Evolutionary conservation across 37 sponge, comb jelly and placozoan species (phyloP).

Genomic region (Agelas oroides): DNA sequence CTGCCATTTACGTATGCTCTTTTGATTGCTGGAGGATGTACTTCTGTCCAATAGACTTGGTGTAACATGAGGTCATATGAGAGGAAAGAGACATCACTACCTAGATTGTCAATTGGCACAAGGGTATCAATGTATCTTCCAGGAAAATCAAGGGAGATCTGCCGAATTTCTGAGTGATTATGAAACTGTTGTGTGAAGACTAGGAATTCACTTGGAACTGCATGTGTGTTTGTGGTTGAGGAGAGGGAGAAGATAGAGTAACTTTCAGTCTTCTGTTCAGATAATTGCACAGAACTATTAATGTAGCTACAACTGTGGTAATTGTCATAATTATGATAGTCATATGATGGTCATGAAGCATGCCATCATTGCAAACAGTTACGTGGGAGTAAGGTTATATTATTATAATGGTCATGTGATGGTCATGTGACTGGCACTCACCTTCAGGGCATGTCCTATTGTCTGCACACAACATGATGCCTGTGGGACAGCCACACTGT

Average conservation of each 20-base stretch:
- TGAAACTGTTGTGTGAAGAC: neutral
- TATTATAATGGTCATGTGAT: too few species aligned
- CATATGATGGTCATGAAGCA: too few species aligned
- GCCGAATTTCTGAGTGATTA: neutral
- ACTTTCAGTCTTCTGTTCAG: too few species aligned
- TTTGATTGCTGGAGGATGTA: conserved; percentile 43
- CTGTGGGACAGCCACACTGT: conserved; percentile 56
- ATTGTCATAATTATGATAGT: too few species aligned
- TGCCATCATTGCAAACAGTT: too few species aligned
- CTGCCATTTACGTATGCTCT: conserved; percentile 52
- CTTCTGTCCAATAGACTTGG: conserved; percentile 80
- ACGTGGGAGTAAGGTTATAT: too few species aligned
- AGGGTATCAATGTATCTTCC: neutral
- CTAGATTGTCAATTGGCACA: neutral
- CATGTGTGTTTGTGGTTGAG: too few species aligned
- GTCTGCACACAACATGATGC: conserved; percentile 1
- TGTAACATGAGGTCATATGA: conserved; percentile 16
- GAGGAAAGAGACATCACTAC: neutral
- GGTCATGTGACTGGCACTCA: neutral
- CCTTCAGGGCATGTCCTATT: conserved; percentile 8
- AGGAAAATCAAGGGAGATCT: neutral
- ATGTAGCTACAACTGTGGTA: too few species aligned
- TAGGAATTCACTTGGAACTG: conserved; percentile 34
- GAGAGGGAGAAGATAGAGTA: neutral
- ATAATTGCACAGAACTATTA: too few species aligned